A percentile compares a stretch with the other conserved stretches of the same genome.
Evolutionary conservation across 2,888 invertebrate genomes (phyloP).

Genomic region (Bugula neritina): DNA sequence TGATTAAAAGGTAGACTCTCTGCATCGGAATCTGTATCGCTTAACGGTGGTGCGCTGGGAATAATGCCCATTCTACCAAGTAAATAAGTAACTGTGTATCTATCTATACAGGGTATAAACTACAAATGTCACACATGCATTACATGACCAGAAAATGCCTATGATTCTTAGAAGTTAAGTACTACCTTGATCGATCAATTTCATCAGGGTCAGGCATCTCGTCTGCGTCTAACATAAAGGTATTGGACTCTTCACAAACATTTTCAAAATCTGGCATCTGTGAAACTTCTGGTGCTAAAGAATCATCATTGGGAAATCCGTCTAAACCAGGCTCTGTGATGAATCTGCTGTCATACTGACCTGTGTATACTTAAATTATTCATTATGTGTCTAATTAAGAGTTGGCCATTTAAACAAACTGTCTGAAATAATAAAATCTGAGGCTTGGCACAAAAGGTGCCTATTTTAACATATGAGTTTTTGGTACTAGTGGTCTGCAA

Average conservation of each 20-base stretch:
- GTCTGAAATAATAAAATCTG: too few species aligned
- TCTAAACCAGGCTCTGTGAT: not conserved
- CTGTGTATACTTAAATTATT: too few species aligned
- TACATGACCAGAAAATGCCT: not conserved
- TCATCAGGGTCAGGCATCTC: conserved; percentile 4
- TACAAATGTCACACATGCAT: not conserved
- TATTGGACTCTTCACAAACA: conserved; percentile 6
- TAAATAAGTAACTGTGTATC: too few species aligned
- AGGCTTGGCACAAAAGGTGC: too few species aligned
- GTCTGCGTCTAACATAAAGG: not conserved
- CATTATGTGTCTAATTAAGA: too few species aligned
- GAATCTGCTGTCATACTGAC: too few species aligned
- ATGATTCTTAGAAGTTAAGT: not conserved
- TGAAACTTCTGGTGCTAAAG: conserved; percentile 1
- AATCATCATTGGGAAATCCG: not conserved
- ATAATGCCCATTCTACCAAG: not conserved
- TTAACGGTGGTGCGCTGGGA: not conserved
- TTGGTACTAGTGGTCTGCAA: too few species aligned
- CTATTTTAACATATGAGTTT: too few species aligned
- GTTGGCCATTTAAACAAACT: too few species aligned
- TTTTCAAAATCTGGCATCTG: conserved; percentile 18
- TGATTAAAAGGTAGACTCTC: conserved; percentile 8
- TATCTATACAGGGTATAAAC: too few species aligned
- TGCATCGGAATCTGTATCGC: conserved; percentile 10
- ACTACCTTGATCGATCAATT: conserved; percentile 7